phyloP scores from a whole-genome alignment of 2,888 invertebrate species.

The Hydrotaea diabolus region DNA sequence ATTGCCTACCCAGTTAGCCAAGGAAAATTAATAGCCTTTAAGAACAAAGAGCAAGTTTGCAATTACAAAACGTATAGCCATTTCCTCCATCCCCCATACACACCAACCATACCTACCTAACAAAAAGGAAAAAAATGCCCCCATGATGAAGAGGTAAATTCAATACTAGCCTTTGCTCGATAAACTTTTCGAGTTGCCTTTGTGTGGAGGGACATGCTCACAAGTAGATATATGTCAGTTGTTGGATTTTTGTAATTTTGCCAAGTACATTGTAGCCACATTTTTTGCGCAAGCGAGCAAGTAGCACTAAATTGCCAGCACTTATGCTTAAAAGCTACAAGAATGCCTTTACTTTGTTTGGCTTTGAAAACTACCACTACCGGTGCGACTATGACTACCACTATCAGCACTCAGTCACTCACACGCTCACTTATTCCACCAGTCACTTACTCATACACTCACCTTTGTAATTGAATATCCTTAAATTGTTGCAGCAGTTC shows the following conservation, averaged over 20 bases:
- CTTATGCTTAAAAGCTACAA: constrained; percentile 26
- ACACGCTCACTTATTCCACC: background rate
- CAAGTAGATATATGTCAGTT: background rate
- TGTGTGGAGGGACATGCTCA: background rate
- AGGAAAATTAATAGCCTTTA: background rate
- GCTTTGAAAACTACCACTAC: background rate
- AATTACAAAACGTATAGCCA: constrained; percentile 10
- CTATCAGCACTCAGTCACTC: background rate
- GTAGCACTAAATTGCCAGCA: constrained; percentile 1
- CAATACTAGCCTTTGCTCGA: background rate
- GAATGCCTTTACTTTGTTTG: background rate
- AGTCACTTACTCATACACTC: background rate
- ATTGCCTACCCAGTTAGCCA: too few relatives aligned
- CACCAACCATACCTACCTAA: too few relatives aligned
- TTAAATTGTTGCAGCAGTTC: constrained; percentile 9
- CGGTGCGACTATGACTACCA: background rate
- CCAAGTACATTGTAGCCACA: background rate
- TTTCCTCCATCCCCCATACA: background rate
- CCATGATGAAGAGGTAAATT: constrained; percentile 5
- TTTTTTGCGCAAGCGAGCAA: background rate
- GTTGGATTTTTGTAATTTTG: constrained; percentile 29
- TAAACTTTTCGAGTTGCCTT: background rate
- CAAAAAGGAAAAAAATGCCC: too few relatives aligned
- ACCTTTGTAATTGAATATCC: constrained; percentile 40
- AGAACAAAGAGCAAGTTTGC: background rate